Conservation (phyloP, 1,140 invertebrate species). For the Scaptomyza hsui region DNA sequence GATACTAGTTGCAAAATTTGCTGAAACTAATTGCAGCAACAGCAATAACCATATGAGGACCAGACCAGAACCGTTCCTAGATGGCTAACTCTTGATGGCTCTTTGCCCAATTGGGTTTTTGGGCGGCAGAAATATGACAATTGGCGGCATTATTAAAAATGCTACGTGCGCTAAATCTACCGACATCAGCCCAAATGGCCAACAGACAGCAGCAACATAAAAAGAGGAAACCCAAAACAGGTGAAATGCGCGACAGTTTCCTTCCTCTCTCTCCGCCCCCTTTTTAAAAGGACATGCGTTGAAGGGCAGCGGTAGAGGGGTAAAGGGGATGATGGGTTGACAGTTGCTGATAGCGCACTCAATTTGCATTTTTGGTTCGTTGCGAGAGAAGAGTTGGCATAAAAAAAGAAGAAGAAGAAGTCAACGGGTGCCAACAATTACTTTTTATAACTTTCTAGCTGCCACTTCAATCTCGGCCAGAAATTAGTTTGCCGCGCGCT, state of each 20-base stretch:
- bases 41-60: constrained; percentile 1
- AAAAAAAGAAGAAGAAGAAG: constrained; percentile 27
- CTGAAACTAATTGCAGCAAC: constrained; percentile 39
- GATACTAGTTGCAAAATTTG: constrained; percentile 31
- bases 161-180: constrained; percentile 74
- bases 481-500: constrained; percentile 51
- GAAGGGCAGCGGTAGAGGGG: background rate
- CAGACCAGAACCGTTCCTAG: background rate
- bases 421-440: constrained; percentile 68
- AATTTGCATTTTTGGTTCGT: constrained; percentile 68
- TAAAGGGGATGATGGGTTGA: constrained; percentile 23
- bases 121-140: constrained; percentile 71
- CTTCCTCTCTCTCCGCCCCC: no score
- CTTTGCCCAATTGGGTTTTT: constrained; percentile 51
- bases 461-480: constrained; percentile 72
- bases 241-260: constrained; percentile 23
- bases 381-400: constrained; percentile 12
- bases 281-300: background rate
- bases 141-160: constrained; percentile 73
- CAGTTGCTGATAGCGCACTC: constrained; percentile 74
- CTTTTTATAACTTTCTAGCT: constrained; percentile 80
- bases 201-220: background rate
- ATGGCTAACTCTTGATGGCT: constrained; percentile 9
- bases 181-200: constrained; percentile 63
- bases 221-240: constrained; percentile 17